Evolutionary conservation across 2,888 invertebrate genomes (phyloP).

Genomic region (Portevinia maculata): DNA sequence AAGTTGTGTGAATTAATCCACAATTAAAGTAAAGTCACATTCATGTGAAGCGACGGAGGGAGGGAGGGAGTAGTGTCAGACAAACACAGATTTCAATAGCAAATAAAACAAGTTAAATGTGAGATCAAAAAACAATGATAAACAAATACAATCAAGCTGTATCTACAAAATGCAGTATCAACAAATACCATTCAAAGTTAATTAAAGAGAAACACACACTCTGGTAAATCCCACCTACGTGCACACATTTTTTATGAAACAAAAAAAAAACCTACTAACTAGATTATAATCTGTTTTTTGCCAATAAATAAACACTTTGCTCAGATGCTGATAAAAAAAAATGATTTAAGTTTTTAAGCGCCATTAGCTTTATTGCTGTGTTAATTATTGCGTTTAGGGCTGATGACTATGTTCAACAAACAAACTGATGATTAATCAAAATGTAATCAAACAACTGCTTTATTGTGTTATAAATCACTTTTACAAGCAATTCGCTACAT

Average conservation of each 20-base stretch:
- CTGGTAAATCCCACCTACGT: conserved; percentile 11
- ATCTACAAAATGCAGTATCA: not conserved
- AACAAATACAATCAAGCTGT: not conserved
- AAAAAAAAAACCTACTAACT: not conserved
- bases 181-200: not conserved
- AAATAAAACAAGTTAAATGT: conserved; percentile 3
- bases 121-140: not conserved
- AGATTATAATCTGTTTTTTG: conserved; percentile 37
- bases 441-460: not conserved
- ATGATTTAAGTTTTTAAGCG: conserved; percentile 12
- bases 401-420: not conserved
- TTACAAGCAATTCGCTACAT: no score
- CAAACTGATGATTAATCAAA: not conserved
- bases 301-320: conserved; percentile 31
- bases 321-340: conserved; percentile 12
- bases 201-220: not conserved
- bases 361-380: conserved; percentile 16
- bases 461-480: no score
- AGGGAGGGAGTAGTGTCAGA: not conserved
- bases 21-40: no score
- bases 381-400: conserved; percentile 12
- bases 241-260: not conserved
- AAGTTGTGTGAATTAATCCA: no score
- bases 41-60: no score
- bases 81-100: conserved; percentile 17